phyloP scores from a whole-genome alignment of 2,888 invertebrate species.

The Rambutsinella grinnellia region DNA sequence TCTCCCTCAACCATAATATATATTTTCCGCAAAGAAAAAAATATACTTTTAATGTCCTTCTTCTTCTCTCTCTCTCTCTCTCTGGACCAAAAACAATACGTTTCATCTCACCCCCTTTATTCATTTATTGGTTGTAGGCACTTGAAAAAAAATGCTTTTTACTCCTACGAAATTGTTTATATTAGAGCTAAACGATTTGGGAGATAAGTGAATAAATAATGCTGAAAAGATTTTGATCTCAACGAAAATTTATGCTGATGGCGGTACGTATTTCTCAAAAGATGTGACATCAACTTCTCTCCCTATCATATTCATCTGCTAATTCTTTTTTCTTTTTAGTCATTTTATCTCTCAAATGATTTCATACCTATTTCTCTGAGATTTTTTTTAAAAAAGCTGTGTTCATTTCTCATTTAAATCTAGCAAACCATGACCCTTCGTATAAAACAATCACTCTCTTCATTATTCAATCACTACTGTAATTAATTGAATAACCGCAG shows the following conservation, averaged over 20 bases:
- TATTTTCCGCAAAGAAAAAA: too few relatives aligned
- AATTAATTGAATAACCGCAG: too few relatives aligned
- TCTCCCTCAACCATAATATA: neutral
- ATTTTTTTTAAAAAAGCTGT: too few relatives aligned
- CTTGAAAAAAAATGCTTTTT: neutral
- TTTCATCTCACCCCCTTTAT: neutral
- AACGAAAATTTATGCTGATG: conserved; percentile 17
- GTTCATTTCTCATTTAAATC: too few relatives aligned
- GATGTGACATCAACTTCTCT: neutral
- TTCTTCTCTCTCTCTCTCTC: too few relatives aligned
- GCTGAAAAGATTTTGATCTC: conserved; percentile 5
- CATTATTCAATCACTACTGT: too few relatives aligned
- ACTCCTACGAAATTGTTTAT: neutral
- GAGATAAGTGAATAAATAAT: conserved; percentile 11
- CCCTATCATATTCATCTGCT: neutral
- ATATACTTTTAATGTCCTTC: neutral
- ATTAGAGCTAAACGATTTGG: neutral
- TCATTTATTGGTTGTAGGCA: neutral
- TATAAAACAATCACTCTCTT: too few relatives aligned
- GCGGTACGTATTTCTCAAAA: conserved; percentile 8
- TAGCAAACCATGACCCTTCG: too few relatives aligned
- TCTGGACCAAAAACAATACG: neutral
- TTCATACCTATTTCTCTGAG: too few relatives aligned
- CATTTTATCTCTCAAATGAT: too few relatives aligned
- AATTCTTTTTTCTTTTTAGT: too few relatives aligned